Evolutionary conservation across 1,140 invertebrate species (phyloP).

Genomic region (Aphaenogaster floridana): DNA sequence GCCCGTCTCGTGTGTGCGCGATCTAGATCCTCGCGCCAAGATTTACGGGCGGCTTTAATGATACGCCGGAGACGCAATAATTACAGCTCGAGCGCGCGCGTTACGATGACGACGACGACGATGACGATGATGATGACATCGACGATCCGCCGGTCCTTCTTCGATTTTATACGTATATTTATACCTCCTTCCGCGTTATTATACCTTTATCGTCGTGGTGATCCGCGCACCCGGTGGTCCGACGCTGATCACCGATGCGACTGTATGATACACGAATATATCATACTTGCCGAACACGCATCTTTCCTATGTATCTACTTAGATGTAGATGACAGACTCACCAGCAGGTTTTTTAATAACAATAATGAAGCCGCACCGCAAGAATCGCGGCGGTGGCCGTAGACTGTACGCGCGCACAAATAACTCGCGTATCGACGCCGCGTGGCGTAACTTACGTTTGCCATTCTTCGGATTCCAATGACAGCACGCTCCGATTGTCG

Average conservation of each 20-base stretch:
- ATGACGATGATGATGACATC: constrained; percentile 6
- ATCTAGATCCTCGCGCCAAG: constrained; percentile 47
- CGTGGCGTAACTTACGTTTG: constrained; percentile 41
- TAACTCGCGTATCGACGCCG: constrained; percentile 1
- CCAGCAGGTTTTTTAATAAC: neutral
- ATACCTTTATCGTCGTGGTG: neutral
- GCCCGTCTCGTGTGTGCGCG: constrained; percentile 32
- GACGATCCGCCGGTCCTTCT: neutral
- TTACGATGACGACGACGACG: constrained; percentile 4
- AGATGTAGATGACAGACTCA: neutral
- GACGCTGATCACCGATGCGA: constrained; percentile 10
- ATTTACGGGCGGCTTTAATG: constrained; percentile 60
- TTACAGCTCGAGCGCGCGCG: constrained; percentile 25
- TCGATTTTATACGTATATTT: constrained; percentile 13
- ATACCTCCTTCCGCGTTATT: constrained; percentile 24
- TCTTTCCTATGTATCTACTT: neutral
- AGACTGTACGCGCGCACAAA: neutral
- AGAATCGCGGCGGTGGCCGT: neutral
- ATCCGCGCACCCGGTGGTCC: neutral
- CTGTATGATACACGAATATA: neutral
- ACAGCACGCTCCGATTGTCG: constrained; percentile 72
- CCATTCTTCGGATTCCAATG: constrained; percentile 66
- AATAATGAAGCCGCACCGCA: neutral
- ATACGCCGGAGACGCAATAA: constrained; percentile 59
- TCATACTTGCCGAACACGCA: neutral